Percentiles rank a stretch among this genome's conserved stretches.
Conservation (phyloP, 2,888 invertebrate genomes). For the Anticlea derivata region DNA sequence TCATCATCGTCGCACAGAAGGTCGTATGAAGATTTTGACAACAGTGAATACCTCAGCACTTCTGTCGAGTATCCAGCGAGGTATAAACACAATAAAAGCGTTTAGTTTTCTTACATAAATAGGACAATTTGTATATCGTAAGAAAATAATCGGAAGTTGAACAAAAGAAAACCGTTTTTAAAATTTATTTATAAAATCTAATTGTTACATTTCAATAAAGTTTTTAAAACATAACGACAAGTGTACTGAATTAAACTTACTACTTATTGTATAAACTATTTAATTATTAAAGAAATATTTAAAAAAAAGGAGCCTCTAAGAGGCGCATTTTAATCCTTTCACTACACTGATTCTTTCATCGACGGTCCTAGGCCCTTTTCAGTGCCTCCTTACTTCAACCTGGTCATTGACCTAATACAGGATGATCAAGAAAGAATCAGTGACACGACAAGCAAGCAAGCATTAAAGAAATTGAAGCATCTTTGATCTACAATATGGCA, state of each 20-base stretch:
- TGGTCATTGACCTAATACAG: too few relatives aligned
- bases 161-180: constrained; percentile 7
- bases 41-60: constrained; percentile 52
- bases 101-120: background rate
- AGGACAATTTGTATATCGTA: constrained; percentile 6
- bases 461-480: background rate
- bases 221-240: constrained; percentile 23
- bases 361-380: too few relatives aligned
- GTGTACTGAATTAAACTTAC: constrained; percentile 5
- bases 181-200: constrained; percentile 39
- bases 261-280: too few relatives aligned
- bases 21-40: constrained; percentile 46
- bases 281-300: too few relatives aligned
- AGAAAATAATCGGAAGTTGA: background rate
- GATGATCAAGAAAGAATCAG: too few relatives aligned
- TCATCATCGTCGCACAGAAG: constrained; percentile 46
- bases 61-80: constrained; percentile 53
- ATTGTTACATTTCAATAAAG: constrained; percentile 28
- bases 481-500: background rate
- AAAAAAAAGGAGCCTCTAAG: too few relatives aligned
- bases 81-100: constrained; percentile 33
- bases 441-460: too few relatives aligned
- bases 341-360: too few relatives aligned
- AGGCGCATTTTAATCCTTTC: too few relatives aligned
- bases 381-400: too few relatives aligned